Evolutionary conservation across 1,140 invertebrate species (phyloP).

Genomic region (Zaprionus camerounensis): DNA sequence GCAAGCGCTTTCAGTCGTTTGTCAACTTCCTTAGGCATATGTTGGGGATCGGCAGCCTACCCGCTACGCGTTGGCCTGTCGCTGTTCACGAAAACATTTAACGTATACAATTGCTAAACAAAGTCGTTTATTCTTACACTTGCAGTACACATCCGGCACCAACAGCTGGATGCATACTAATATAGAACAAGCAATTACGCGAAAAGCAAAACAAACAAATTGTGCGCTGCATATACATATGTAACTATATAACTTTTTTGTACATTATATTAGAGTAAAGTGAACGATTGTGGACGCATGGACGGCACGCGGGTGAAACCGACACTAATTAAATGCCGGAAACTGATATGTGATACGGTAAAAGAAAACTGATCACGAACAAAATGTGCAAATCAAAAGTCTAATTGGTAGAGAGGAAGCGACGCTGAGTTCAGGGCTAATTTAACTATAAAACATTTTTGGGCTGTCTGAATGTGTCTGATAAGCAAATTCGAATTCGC

Average conservation of each 20-base stretch:
- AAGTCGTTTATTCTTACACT: constrained; percentile 66
- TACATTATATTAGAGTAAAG: constrained; percentile 13
- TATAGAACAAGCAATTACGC: constrained; percentile 28
- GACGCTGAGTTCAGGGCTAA: not conserved
- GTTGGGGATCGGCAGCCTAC: constrained; percentile 19
- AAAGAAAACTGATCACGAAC: constrained; percentile 15
- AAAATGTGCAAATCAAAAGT: constrained; percentile 67
- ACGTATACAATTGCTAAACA: constrained; percentile 47
- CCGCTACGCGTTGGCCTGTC: not conserved
- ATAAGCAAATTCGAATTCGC: constrained; percentile 42
- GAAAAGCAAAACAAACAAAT: constrained; percentile 17
- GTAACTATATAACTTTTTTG: too few relatives aligned
- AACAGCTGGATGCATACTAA: constrained; percentile 63
- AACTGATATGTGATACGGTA: constrained; percentile 51
- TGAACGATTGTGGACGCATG: constrained; percentile 37
- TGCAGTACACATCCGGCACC: constrained; percentile 66
- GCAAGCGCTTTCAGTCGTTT: constrained; percentile 61
- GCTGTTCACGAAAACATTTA: constrained; percentile 25
- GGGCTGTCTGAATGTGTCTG: constrained; percentile 14
- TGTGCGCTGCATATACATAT: not conserved
- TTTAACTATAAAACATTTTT: constrained; percentile 6
- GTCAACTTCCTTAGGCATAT: constrained; percentile 67
- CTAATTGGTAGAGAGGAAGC: constrained; percentile 40
- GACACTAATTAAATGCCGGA: constrained; percentile 63
- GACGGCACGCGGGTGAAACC: constrained; percentile 28